These are phyloP conservation scores for Chrysodeixis includens DNA, from an alignment of 2,888 invertebrate species.

Conservation along the genomic window DNA sequence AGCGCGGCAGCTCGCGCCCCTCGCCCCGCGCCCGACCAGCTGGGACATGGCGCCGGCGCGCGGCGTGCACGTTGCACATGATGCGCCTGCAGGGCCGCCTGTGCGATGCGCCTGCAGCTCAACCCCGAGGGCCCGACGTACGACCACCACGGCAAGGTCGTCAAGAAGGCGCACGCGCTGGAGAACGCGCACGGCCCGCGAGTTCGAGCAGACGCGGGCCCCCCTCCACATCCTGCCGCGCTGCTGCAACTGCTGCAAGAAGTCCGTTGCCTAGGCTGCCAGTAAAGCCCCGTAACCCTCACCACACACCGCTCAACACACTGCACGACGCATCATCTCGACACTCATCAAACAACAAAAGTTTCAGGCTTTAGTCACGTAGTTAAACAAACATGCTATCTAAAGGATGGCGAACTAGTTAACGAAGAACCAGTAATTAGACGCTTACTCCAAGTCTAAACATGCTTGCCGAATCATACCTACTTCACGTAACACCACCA, in stretches of 20 bases:
- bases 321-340: too few species aligned
- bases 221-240: constrained; percentile 70
- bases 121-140: constrained; percentile 59
- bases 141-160: constrained; percentile 48
- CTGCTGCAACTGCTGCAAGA: constrained; percentile 83
- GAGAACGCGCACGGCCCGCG: constrained; percentile 16
- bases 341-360: too few species aligned
- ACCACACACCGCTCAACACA: background rate
- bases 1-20: background rate
- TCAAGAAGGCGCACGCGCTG: constrained; percentile 55
- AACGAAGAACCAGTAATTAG: too few species aligned
- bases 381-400: too few species aligned
- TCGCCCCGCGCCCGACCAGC: constrained; percentile 51
- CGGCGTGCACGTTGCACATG: constrained; percentile 62
- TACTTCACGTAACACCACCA: too few species aligned
- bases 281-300: constrained; percentile 57
- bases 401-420: too few species aligned
- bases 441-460: too few species aligned
- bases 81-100: constrained; percentile 70
- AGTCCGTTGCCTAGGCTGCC: constrained; percentile 82
- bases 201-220: constrained; percentile 58
- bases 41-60: constrained; percentile 77
- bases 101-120: constrained; percentile 75
- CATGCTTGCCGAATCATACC: too few species aligned
- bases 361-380: too few species aligned